Evolutionary conservation across 2,888 invertebrate genomes (phyloP).

Genomic region (Drosophila kokeensis): DNA sequence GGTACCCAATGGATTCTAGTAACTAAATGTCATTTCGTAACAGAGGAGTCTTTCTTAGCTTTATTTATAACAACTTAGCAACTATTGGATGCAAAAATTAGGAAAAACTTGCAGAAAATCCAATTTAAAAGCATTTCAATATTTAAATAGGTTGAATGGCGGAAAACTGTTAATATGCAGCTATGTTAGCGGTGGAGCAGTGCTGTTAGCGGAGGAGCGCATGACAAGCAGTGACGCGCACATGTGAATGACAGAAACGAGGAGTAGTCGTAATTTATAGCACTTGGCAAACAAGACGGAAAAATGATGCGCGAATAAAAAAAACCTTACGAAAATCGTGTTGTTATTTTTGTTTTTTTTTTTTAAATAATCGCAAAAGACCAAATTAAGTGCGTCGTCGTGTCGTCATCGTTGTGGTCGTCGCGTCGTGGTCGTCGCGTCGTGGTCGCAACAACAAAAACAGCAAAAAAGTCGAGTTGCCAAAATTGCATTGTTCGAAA

Average conservation of each 20-base stretch:
- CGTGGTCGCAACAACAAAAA: not conserved
- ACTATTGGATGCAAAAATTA: not conserved
- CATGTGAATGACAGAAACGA: slow-evolving; percentile 42
- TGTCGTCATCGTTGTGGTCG: slow-evolving; percentile 3
- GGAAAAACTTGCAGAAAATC: not conserved
- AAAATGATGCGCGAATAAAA: slow-evolving; percentile 41
- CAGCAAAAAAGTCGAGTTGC: slow-evolving; percentile 6
- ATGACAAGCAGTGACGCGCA: slow-evolving; percentile 5
- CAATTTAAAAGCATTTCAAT: not conserved
- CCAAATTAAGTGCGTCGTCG: slow-evolving; percentile 26
- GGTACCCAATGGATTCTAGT: not conserved
- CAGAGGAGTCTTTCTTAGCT: not conserved
- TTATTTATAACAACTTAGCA: not conserved
- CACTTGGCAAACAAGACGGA: slow-evolving; percentile 44
- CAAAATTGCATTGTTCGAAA: slow-evolving; percentile 19
- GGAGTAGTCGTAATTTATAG: slow-evolving; percentile 36
- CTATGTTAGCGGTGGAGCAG: slow-evolving; percentile 25
- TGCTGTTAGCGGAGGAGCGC: slow-evolving; percentile 17
- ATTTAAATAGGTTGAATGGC: slow-evolving; percentile 14
- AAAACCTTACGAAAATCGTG: not conserved
- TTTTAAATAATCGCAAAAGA: slow-evolving; percentile 4
- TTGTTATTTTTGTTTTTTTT: slow-evolving; percentile 2
- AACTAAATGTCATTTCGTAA: not conserved
- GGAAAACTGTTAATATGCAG: not conserved
- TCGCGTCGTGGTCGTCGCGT: not conserved